phyloP scores from a whole-genome alignment of 2,888 invertebrate species.

The Eupithecia tripunctaria region DNA sequence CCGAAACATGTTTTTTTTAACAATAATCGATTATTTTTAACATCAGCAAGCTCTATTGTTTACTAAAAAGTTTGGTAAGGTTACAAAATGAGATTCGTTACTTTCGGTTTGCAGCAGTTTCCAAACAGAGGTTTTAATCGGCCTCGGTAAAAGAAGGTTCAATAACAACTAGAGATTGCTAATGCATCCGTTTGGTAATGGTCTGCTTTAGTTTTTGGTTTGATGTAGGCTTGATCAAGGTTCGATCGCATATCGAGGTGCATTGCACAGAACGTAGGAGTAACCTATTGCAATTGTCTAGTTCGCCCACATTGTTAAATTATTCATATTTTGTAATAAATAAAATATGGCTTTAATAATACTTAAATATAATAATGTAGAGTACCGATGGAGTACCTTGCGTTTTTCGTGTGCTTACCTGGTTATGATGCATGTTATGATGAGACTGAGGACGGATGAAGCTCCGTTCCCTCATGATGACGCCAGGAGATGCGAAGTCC shows the following conservation, averaged over 20 bases:
- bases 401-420: constrained; percentile 59
- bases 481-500: constrained; percentile 83
- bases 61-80: not conserved
- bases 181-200: not conserved
- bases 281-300: constrained; percentile 29
- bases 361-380: too few relatives aligned
- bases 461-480: constrained; percentile 88
- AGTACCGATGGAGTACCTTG: not conserved
- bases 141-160: constrained; percentile 1
- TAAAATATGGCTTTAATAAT: constrained; percentile 5
- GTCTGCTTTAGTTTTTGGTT: constrained; percentile 1
- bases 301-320: constrained; percentile 32
- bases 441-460: constrained; percentile 87
- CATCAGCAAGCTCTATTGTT: not conserved
- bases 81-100: not conserved
- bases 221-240: not conserved
- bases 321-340: constrained; percentile 32
- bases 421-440: constrained; percentile 84
- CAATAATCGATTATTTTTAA: not conserved
- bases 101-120: constrained; percentile 1
- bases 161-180: not conserved
- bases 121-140: constrained; percentile 12
- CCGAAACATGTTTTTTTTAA: not conserved
- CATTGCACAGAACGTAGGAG: constrained; percentile 25
- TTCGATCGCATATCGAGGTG: not conserved